A percentile compares a stretch with the other conserved stretches of the same genome.
phyloP scores from a whole-genome alignment of 1,140 invertebrate species.

The Pseudomyrmex dendroicus region DNA sequence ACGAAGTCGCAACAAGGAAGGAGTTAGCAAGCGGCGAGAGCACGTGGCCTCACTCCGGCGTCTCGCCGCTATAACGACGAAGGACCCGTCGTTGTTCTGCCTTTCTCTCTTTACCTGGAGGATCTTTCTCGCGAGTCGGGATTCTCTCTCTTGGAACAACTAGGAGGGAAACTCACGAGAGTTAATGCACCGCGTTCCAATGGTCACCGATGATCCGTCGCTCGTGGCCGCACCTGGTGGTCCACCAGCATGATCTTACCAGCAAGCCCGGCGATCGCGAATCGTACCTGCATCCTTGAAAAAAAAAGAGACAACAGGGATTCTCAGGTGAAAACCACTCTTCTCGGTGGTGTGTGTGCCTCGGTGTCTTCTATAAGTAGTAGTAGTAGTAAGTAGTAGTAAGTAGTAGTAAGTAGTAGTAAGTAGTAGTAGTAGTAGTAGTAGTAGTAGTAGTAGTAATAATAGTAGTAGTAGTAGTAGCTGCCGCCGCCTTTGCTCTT shows the following conservation, averaged over 20 bases:
- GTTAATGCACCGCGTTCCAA: constrained; percentile 61
- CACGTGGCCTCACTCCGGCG: background rate
- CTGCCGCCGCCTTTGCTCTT: constrained; percentile 57
- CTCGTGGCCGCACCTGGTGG: constrained; percentile 59
- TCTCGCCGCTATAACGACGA: background rate
- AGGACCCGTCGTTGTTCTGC: constrained; percentile 14
- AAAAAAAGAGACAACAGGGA: constrained; percentile 67
- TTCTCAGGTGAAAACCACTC: constrained; percentile 65
- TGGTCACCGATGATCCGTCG: constrained; percentile 70
- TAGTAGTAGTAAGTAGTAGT: too few relatives aligned
- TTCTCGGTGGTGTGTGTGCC: constrained; percentile 34
- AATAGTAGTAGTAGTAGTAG: background rate
- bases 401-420: too few relatives aligned
- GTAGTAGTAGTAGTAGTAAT: too few relatives aligned
- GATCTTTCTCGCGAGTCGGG: constrained; percentile 1
- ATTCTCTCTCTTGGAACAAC: constrained; percentile 45
- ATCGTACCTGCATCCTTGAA: constrained; percentile 75
- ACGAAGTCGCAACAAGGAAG: background rate
- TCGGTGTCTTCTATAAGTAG: constrained; percentile 38
- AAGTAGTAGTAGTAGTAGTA: too few relatives aligned
- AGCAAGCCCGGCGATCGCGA: constrained; percentile 61
- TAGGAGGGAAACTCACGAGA: constrained; percentile 68
- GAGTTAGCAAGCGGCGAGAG: background rate
- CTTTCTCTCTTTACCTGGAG: constrained; percentile 67
- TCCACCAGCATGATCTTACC: constrained; percentile 69